phyloP scores from a whole-genome alignment of 2,797 vertebrate genomes.

The Sebastes taczanowskii region DNA sequence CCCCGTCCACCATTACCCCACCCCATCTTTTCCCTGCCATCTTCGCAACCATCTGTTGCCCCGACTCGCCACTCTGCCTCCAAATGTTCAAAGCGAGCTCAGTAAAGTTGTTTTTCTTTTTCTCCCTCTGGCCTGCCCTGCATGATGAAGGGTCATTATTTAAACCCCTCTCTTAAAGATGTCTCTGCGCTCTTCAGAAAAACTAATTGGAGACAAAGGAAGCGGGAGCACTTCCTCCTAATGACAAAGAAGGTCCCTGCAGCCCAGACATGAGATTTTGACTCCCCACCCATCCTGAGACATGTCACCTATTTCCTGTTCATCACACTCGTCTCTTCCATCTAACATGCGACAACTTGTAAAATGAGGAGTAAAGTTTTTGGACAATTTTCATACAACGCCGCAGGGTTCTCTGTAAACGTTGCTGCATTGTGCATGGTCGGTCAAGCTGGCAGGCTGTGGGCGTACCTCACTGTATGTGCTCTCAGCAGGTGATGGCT shows the following conservation, averaged over 20 bases:
- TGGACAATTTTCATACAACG: not conserved
- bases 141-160: slow-evolving; percentile 85
- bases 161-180: slow-evolving; percentile 81
- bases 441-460: slow-evolving; percentile 18
- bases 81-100: slow-evolving; percentile 80
- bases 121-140: slow-evolving; percentile 59
- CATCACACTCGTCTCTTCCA: slow-evolving; percentile 29
- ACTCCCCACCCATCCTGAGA: slow-evolving; percentile 59
- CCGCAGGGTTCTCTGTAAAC: not conserved
- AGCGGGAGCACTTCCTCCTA: slow-evolving; percentile 74
- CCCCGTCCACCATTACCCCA: slow-evolving; percentile 6
- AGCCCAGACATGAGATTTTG: slow-evolving; percentile 74
- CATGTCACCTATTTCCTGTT: slow-evolving; percentile 42
- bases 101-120: slow-evolving; percentile 68
- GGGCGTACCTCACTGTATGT: slow-evolving; percentile 13
- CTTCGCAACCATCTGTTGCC: slow-evolving; percentile 74
- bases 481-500: slow-evolving; percentile 64
- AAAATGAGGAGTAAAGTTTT: not conserved
- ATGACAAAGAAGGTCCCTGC: slow-evolving; percentile 80
- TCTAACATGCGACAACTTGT: slow-evolving; percentile 27
- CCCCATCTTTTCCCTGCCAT: slow-evolving; percentile 48
- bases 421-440: not conserved
- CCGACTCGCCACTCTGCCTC: slow-evolving; percentile 70
- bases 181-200: slow-evolving; percentile 75
- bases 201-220: slow-evolving; percentile 87